Conservation (phyloP, 2,888 invertebrate genomes). For the Plutella xylostella region DNA sequence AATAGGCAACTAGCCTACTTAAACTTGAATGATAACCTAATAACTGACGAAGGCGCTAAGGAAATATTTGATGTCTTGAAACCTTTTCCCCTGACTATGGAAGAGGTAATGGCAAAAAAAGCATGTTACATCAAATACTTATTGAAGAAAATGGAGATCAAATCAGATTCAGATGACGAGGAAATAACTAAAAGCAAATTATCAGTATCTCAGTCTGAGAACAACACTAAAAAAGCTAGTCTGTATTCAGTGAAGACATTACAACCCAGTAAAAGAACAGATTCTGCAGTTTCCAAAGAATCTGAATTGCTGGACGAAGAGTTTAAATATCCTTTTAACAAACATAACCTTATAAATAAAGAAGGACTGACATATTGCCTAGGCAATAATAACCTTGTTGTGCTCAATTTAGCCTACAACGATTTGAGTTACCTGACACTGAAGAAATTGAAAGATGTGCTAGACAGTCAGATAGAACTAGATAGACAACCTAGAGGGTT, state of each 20-base stretch:
- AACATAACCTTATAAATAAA: background rate
- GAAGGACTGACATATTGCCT: background rate
- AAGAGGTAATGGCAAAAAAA: background rate
- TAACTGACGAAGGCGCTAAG: background rate
- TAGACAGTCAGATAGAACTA: background rate
- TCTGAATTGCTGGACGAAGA: no score
- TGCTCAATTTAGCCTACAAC: background rate
- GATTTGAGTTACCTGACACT: background rate
- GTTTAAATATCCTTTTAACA: background rate
- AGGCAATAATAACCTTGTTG: background rate
- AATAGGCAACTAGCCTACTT: slow-evolving; percentile 34
- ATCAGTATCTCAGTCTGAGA: background rate
- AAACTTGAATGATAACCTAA: background rate
- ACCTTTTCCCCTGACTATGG: background rate
- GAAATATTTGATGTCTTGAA: background rate
- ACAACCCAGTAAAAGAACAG: background rate
- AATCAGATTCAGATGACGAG: background rate
- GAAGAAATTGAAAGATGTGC: background rate
- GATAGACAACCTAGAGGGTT: background rate
- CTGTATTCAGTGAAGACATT: no score
- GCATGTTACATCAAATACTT: background rate
- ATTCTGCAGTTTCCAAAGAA: background rate
- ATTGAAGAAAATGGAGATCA: background rate
- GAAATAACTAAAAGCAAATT: background rate
- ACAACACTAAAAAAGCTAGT: no score